These are phyloP conservation scores for Coturnix japonica DNA, from an alignment of 2,113 vertebrate genomes.

Conservation along the genomic window DNA sequence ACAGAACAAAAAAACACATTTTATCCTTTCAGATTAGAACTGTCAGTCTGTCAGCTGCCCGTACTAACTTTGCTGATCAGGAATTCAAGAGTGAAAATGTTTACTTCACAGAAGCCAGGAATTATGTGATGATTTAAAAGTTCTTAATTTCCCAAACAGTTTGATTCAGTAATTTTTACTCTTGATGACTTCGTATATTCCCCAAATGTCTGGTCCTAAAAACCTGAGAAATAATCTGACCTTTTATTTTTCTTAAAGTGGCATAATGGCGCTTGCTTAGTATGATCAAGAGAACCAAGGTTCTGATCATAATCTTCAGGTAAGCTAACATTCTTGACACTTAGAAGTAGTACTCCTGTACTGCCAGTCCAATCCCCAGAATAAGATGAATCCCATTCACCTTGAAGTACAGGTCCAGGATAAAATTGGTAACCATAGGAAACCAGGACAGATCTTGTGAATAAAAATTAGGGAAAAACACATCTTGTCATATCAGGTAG, in stretches of 20 bases:
- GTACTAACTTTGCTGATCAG: neutral
- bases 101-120: neutral
- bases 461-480: neutral
- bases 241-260: neutral
- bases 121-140: neutral
- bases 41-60: neutral
- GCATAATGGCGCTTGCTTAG: neutral
- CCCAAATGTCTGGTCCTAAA: neutral
- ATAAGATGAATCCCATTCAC: neutral
- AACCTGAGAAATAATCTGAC: neutral
- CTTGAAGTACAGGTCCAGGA: neutral
- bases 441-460: rapidly evolving
- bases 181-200: neutral
- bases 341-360: neutral
- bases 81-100: neutral
- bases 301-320: neutral
- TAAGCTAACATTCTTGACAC: neutral
- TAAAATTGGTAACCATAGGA: neutral
- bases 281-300: neutral
- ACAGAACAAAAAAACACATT: neutral
- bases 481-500: neutral
- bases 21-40: neutral
- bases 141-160: neutral
- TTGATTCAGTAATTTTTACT: neutral
- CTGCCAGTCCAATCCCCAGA: neutral